Conservation (phyloP, 2,888 invertebrate species). For the Scaptomyza flava region DNA sequence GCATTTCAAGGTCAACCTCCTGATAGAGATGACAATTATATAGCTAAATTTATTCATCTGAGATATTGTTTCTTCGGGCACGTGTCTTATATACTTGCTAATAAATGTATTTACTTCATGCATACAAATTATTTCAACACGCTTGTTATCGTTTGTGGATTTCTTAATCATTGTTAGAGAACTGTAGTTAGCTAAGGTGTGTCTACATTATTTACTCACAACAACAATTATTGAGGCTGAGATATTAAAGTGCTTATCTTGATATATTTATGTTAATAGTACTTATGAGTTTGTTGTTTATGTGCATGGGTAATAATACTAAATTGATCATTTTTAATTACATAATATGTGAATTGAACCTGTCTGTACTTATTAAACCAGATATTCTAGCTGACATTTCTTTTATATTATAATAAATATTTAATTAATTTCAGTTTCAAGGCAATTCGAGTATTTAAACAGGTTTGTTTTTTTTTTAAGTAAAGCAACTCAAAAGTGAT, state of each 20-base stretch:
- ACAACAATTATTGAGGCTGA: slow-evolving; percentile 15
- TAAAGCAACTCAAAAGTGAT: neutral
- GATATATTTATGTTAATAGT: neutral
- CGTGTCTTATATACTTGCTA: neutral
- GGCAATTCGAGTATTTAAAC: slow-evolving; percentile 19
- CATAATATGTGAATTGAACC: neutral
- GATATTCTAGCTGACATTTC: slow-evolving; percentile 14
- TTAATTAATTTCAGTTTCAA: slow-evolving; percentile 18
- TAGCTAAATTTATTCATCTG: neutral
- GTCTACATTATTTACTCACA: slow-evolving; percentile 20
- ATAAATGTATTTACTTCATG: neutral
- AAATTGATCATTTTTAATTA: neutral
- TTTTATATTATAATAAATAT: neutral
- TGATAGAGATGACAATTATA: slow-evolving; percentile 5
- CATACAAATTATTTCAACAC: slow-evolving; percentile 1
- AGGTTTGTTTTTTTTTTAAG: slow-evolving; percentile 7
- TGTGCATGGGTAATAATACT: neutral
- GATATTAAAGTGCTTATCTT: slow-evolving; percentile 1
- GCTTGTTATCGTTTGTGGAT: slow-evolving; percentile 5
- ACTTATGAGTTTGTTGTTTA: neutral
- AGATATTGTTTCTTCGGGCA: neutral
- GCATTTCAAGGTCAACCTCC: slow-evolving; percentile 54
- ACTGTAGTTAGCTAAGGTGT: slow-evolving; percentile 24
- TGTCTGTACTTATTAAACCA: slow-evolving; percentile 11
- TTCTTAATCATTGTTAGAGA: slow-evolving; percentile 17